phyloP scores from a whole-genome alignment of 2,113 vertebrate species.

The Talpa occidentalis region DNA sequence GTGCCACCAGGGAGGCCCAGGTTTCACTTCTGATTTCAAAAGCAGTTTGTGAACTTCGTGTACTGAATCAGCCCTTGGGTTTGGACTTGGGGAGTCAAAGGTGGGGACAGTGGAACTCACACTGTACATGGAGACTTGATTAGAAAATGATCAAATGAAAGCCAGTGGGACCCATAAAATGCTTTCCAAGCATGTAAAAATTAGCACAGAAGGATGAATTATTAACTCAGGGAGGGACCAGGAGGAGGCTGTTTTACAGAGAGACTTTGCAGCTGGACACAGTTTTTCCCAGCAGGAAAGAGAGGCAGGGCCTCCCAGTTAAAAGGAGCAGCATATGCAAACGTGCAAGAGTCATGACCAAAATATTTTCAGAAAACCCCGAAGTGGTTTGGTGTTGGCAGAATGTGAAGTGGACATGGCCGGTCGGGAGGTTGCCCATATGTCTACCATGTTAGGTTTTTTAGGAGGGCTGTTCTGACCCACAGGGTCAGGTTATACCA shows the following conservation, averaged over 20 bases:
- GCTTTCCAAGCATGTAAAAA: neutral
- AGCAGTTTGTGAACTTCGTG: neutral
- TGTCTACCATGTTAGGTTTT: neutral
- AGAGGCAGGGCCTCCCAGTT: neutral
- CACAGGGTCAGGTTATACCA: neutral
- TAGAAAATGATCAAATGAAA: neutral
- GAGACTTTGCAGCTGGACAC: neutral
- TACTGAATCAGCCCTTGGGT: neutral
- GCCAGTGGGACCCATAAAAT: neutral
- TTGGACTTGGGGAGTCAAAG: neutral
- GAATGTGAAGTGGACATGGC: neutral
- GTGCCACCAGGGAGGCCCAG: too few species aligned
- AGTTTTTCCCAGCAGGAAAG: neutral
- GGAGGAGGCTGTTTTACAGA: neutral
- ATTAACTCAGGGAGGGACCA: neutral
- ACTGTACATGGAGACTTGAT: neutral
- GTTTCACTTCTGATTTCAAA: neutral
- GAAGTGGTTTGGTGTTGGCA: neutral
- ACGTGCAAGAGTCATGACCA: neutral
- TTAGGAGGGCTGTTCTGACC: neutral
- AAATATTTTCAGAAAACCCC: neutral
- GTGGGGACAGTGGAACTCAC: neutral
- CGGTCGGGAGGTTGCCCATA: neutral
- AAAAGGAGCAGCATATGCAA: neutral
- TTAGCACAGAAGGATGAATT: neutral